These are phyloP conservation scores for Diplodus puntazzo DNA, from an alignment of 2,797 vertebrate genomes.

Conservation along the genomic window DNA sequence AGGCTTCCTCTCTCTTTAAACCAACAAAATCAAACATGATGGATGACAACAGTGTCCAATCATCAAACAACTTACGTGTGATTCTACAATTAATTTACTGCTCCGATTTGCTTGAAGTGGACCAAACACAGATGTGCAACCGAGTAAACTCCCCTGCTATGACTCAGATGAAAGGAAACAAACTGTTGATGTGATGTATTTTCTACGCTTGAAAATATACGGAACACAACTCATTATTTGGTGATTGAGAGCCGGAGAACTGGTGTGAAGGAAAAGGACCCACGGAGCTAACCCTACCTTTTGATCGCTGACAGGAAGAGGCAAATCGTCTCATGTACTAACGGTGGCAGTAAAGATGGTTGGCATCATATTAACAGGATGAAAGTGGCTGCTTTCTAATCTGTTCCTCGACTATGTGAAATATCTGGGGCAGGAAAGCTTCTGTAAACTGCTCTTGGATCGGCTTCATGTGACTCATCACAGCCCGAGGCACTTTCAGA, in stretches of 20 bases:
- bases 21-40: background rate
- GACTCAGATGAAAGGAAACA: background rate
- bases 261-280: background rate
- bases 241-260: constrained; percentile 19
- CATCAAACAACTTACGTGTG: background rate
- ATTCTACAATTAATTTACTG: background rate
- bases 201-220: background rate
- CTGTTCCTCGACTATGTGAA: constrained; percentile 64
- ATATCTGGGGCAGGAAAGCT: constrained; percentile 63
- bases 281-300: background rate
- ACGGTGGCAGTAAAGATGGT: constrained; percentile 43
- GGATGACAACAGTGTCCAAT: background rate
- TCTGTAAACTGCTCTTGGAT: constrained; percentile 63
- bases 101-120: background rate
- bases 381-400: constrained; percentile 69
- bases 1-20: background rate
- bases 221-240: background rate
- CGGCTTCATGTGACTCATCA: constrained; percentile 66
- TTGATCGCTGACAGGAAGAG: constrained; percentile 57
- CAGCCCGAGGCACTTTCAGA: constrained; percentile 48
- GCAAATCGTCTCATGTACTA: constrained; percentile 52
- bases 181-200: background rate
- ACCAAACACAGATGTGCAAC: background rate
- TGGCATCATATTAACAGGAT: constrained; percentile 70
- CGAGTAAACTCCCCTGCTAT: background rate